phyloP scores from a whole-genome alignment of 23 tunicate species.

The Halocynthia aurantium region DNA sequence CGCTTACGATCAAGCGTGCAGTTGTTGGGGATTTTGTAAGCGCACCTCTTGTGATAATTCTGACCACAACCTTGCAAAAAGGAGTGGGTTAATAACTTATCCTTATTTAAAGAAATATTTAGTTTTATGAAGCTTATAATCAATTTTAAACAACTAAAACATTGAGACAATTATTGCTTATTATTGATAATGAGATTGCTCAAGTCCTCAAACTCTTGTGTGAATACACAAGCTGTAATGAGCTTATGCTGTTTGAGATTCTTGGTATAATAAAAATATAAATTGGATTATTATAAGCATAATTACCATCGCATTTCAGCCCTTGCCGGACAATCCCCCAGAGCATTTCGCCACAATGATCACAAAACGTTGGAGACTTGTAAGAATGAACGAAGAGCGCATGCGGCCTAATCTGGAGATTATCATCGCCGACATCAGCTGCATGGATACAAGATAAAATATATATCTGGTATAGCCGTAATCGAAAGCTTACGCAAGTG shows the following conservation, averaged over 20 bases:
- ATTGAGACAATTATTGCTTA: too few relatives aligned
- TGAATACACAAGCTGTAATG: too few relatives aligned
- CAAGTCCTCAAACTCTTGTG: too few relatives aligned
- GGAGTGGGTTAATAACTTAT: too few relatives aligned
- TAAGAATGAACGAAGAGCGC: constrained; percentile 85
- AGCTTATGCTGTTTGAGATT: too few relatives aligned
- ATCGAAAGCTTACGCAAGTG: too few relatives aligned
- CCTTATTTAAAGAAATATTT: too few relatives aligned
- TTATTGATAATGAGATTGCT: too few relatives aligned
- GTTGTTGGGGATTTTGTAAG: constrained; percentile 94
- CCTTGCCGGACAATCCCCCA: constrained; percentile 99
- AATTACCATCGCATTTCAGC: constrained; percentile 81
- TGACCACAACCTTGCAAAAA: constrained; percentile 71
- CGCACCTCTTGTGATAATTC: constrained; percentile 96
- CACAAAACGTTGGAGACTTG: constrained; percentile 96
- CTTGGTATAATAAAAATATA: too few relatives aligned
- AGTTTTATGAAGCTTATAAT: too few relatives aligned
- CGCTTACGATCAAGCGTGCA: constrained; percentile 80
- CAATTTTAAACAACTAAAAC: too few relatives aligned
- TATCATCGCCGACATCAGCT: constrained; percentile 73
- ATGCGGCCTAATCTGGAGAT: constrained; percentile 78
- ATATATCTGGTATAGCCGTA: too few relatives aligned
- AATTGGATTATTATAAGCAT: not conserved
- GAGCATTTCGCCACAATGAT: constrained; percentile 95
- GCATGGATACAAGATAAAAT: constrained; percentile 9